Evolutionary conservation across 1,140 invertebrate species (phyloP).

Genomic region (Drosophila murphyi): DNA sequence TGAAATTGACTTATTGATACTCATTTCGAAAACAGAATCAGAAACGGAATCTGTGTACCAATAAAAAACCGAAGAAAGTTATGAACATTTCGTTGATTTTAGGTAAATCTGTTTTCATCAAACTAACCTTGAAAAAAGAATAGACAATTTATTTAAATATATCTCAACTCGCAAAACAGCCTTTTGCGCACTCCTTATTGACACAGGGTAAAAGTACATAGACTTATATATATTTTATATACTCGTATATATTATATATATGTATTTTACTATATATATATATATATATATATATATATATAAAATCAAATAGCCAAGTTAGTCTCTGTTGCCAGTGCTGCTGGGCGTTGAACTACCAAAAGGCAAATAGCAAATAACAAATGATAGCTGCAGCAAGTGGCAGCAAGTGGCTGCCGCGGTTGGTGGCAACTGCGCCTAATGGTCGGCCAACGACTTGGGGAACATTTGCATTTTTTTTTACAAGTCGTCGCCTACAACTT

Average conservation of each 20-base stretch:
- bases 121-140: too few relatives aligned
- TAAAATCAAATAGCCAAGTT: constrained; percentile 25
- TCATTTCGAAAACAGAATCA: too few relatives aligned
- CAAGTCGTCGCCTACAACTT: constrained; percentile 55
- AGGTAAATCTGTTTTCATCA: too few relatives aligned
- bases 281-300: neutral
- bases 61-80: too few relatives aligned
- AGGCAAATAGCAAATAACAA: constrained; percentile 45
- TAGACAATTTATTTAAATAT: too few relatives aligned
- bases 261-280: too few relatives aligned
- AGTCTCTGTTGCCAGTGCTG: constrained; percentile 21
- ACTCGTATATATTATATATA: neutral
- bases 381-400: constrained; percentile 45
- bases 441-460: constrained; percentile 18
- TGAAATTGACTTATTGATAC: too few relatives aligned
- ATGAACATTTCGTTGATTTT: too few relatives aligned
- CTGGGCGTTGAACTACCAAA: constrained; percentile 23
- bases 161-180: neutral
- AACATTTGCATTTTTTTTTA: constrained; percentile 50
- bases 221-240: neutral
- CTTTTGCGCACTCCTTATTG: neutral
- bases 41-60: neutral
- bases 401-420: constrained; percentile 27
- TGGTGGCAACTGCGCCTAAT: constrained; percentile 53
- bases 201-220: constrained; percentile 2